These are phyloP conservation scores for Pseudomyrmex dendroicus DNA, from an alignment of 1,140 invertebrate species.

Conservation along the genomic window DNA sequence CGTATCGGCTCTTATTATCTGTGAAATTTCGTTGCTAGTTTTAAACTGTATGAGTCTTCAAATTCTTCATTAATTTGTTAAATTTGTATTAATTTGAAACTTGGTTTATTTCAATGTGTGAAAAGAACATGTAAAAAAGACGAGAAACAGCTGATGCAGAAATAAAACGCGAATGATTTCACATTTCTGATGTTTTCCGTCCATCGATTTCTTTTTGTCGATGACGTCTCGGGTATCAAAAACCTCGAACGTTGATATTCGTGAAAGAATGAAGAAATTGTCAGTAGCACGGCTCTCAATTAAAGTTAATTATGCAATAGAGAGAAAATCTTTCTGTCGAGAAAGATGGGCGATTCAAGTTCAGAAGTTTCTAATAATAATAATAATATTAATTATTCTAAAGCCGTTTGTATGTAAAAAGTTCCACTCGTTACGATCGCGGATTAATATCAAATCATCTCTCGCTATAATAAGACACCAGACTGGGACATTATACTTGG, in stretches of 20 bases:
- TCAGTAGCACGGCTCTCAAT: conserved; percentile 22
- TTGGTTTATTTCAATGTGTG: too few species aligned
- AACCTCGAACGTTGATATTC: conserved; percentile 35
- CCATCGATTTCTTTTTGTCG: neutral
- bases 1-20: too few species aligned
- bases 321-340: conserved; percentile 36
- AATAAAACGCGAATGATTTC: neutral
- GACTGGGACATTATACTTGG: neutral
- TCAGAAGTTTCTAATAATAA: conserved; percentile 21
- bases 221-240: neutral
- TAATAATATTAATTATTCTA: conserved; percentile 16
- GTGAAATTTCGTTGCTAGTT: too few species aligned
- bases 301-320: conserved; percentile 51
- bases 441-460: conserved; percentile 34
- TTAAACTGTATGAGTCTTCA: too few species aligned
- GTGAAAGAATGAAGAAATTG: conserved; percentile 26
- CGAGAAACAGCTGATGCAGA: neutral
- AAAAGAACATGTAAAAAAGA: too few species aligned
- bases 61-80: too few species aligned
- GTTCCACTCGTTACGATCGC: conserved; percentile 21
- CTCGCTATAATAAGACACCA: conserved; percentile 13
- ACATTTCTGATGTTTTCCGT: neutral
- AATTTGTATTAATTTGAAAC: too few species aligned
- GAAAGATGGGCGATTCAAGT: neutral
- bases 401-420: conserved; percentile 18